Evolutionary conservation across 92 coral and sea anemone species (phyloP).

Genomic region (Ricordea florida): DNA sequence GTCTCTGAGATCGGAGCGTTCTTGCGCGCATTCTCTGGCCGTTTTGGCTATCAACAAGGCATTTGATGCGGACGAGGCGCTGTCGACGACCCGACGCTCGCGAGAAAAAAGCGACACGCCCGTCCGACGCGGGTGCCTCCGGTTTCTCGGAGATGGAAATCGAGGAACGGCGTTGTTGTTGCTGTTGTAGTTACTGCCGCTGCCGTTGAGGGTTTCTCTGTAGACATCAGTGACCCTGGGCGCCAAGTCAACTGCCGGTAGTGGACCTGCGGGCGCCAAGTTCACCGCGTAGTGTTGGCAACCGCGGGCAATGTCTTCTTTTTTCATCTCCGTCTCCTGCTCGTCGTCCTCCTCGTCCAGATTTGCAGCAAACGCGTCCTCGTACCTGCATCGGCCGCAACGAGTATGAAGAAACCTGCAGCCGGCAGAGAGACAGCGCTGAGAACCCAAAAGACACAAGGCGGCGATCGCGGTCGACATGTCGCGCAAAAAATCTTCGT

Average conservation of each 20-base stretch:
- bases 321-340: too few relatives aligned
- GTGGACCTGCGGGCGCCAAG: background rate
- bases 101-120: background rate
- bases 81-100: background rate
- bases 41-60: background rate
- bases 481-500: background rate
- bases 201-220: too few relatives aligned
- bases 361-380: background rate
- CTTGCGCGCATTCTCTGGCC: background rate
- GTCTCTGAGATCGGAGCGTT: background rate
- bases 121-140: background rate
- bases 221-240: background rate
- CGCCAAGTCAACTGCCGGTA: too few relatives aligned
- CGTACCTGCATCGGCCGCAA: background rate
- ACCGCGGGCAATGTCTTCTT: background rate
- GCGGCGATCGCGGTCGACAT: background rate
- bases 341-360: too few relatives aligned
- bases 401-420: background rate
- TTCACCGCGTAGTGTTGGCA: background rate
- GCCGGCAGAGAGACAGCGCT: background rate
- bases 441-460: background rate
- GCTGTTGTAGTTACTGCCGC: background rate
- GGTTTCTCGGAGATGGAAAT: background rate
- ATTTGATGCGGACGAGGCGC: background rate
- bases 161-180: background rate